Evolutionary conservation across 2,113 vertebrate species (phyloP), one percentile per base, ranked within the genome.

Genomic region (cattle (Bos taurus)): DNA sequence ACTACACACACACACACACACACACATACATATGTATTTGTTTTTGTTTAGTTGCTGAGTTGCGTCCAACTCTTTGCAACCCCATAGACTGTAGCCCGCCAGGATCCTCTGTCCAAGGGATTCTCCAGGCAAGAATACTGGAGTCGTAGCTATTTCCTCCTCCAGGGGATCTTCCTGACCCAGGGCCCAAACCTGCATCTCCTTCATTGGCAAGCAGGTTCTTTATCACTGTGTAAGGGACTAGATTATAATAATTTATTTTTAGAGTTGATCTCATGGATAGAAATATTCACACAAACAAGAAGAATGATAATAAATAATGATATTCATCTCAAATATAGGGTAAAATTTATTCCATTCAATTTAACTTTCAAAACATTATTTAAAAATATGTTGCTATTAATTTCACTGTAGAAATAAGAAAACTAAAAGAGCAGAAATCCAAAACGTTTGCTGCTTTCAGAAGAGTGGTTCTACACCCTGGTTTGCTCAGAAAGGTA

Each of bases 51-150:
- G n/a, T 40, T 36, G n/a, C 19, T 71, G 19, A 71, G 19, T 71
- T 0, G 0, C 11, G 1, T 71, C 67, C 19, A 40, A 23, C n/a
- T 71, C n/a, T 40, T 71, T 23, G 67, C 9, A 12, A 40, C 67
- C 10, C n/a, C 10, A 12, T 23, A 40, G 67, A 23, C 10, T 40
- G n/a, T 71, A 71, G 67, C 10, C n/a, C 0, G 0, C 10, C n/a
- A 40, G n/a, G n/a, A 71, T 40, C n/a, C 36, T 40, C 67, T 71
- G 19, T 71, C n/a, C n/a, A 71, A 6, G n/a, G 19, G 19, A 71
- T 71, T 71, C 9, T 71, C 67, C 19, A 71, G 19, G 67, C n/a
- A 23, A 23, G 19, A 71, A 40, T 40, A 40, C 10, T 40, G 5
- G 67, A 71, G n/a, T 12, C n/a, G 10, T 71, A 40, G n/a, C 19